Evolutionary conservation across 2,113 vertebrate species (phyloP).

Genomic region (Sula dactylatra): DNA sequence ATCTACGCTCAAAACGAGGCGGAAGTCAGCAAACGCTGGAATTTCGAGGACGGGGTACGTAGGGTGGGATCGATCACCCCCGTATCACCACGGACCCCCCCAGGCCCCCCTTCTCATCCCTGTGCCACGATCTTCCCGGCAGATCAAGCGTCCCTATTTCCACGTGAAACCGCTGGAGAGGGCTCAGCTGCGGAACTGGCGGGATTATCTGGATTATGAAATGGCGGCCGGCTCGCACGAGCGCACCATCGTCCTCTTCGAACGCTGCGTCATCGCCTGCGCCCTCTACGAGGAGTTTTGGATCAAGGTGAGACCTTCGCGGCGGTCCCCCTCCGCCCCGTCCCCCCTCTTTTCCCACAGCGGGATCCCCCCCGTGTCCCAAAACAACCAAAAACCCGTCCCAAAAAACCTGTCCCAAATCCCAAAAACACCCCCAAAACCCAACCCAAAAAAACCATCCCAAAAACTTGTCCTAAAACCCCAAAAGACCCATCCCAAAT

Average conservation of each 20-base stretch:
- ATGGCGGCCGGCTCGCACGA: conserved; percentile 61
- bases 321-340: too few relatives aligned
- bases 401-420: too few relatives aligned
- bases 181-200: conserved; percentile 82
- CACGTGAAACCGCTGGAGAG: conserved; percentile 82
- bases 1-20: conserved; percentile 77
- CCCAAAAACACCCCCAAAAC: too few relatives aligned
- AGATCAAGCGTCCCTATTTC: conserved; percentile 87
- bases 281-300: conserved; percentile 87
- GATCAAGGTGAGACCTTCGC: conserved; percentile 73
- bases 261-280: conserved; percentile 86
- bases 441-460: too few relatives aligned
- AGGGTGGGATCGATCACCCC: not conserved
- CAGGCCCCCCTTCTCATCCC: not conserved
- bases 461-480: too few relatives aligned
- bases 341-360: not conserved
- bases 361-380: too few relatives aligned
- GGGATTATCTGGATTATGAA: conserved; percentile 85
- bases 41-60: conserved; percentile 79
- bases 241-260: conserved; percentile 79
- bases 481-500: too few relatives aligned
- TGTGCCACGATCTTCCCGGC: not conserved
- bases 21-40: conserved; percentile 84
- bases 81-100: too few relatives aligned
- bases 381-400: too few relatives aligned